Percentiles rank a stretch among this genome's conserved stretches.
These are phyloP conservation scores for Gymnoscopelus microlampas DNA, from an alignment of 2,797 vertebrate species.

Conservation along the genomic window DNA sequence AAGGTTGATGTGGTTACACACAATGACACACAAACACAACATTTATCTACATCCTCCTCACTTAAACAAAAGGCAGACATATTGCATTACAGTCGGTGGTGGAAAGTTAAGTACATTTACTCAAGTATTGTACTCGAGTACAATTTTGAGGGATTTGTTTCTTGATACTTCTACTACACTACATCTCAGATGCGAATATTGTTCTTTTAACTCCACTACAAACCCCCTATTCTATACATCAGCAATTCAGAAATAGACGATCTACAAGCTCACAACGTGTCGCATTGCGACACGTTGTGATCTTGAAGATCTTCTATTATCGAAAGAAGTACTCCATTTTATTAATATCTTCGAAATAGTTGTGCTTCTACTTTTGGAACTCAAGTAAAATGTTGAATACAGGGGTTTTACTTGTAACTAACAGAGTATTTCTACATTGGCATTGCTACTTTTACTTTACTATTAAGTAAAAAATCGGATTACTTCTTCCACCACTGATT, in stretches of 20 bases:
- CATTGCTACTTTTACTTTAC: background rate
- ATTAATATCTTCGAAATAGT: no score
- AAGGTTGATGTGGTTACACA: constrained; percentile 28
- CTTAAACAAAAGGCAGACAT: constrained; percentile 62
- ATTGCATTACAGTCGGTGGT: background rate
- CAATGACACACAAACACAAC: background rate
- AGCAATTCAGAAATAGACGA: background rate
- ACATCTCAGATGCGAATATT: no score
- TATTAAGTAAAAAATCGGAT: background rate
- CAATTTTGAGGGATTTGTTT: no score
- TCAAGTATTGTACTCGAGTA: no score
- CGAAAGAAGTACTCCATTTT: no score
- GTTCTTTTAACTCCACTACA: background rate
- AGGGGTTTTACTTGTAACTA: background rate
- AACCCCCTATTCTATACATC: background rate
- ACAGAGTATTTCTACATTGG: no score
- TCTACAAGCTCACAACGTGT: background rate
- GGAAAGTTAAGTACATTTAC: background rate
- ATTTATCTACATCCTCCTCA: constrained; percentile 62
- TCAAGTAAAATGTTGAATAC: no score
- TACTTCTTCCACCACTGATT: background rate
- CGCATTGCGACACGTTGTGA: no score
- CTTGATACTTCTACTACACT: no score
- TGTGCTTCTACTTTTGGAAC: no score
- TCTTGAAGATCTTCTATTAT: no score